Evolutionary conservation across 2,797 vertebrate species (phyloP).

Genomic region (Mico argentatus): DNA sequence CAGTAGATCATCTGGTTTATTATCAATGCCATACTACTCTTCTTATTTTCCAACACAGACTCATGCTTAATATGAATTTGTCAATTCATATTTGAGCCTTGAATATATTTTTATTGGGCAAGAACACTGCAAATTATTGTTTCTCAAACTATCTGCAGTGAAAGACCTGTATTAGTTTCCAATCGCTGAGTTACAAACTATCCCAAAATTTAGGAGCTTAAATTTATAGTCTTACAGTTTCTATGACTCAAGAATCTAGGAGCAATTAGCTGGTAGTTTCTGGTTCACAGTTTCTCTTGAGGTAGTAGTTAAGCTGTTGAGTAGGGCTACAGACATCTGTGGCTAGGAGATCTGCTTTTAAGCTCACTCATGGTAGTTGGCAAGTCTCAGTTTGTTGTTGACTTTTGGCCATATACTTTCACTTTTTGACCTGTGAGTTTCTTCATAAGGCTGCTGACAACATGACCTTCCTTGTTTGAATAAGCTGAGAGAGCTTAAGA

Average conservation of each 20-base stretch:
- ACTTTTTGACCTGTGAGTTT: background rate
- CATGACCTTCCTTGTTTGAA: background rate
- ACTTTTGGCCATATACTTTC: background rate
- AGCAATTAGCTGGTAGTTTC: background rate
- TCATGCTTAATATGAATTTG: background rate
- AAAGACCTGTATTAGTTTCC: background rate
- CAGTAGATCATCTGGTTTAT: background rate
- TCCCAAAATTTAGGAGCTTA: background rate
- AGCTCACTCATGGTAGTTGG: background rate
- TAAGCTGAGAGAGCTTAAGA: background rate
- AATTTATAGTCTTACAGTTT: background rate
- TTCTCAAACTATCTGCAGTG: background rate
- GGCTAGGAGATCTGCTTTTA: background rate
- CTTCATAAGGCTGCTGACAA: background rate
- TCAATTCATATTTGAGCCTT: conserved; percentile 9
- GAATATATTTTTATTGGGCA: background rate
- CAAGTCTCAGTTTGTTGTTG: background rate
- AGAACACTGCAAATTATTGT: background rate
- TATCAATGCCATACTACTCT: background rate
- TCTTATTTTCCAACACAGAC: background rate
- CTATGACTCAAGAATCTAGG: background rate
- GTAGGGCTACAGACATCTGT: background rate
- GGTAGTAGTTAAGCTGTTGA: background rate
- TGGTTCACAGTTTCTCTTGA: background rate
- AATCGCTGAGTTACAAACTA: background rate